Evolutionary conservation across 92 coral and sea anemone species (phyloP), one percentile per base, ranked within the genome.

Genomic region (Zoanthus solanderi): DNA sequence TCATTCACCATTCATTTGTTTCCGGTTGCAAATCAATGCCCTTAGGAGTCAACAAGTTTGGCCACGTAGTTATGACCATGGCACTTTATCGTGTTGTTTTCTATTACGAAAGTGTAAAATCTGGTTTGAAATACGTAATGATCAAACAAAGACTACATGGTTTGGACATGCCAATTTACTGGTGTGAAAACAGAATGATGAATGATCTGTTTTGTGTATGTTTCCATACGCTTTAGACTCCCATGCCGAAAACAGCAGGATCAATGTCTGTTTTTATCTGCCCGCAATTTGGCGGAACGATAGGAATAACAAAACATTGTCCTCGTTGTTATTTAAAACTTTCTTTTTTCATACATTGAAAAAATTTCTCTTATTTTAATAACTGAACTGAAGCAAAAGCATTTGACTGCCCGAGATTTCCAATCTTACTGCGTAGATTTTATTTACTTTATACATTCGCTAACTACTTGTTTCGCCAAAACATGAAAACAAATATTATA

Each of bases 11-110:
- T 66, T 65, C 85, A 66, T 15, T 5, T 28, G 60, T 81, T 81
- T 81, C 85, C 85, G 85, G 75, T 81, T 65, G 42, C 61, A 73
- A 81, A 81, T 65, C 85, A 81, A 63, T 81, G 74, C 85, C 85
- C 85, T 66, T 5, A 81, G 85, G 85, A 81, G 28, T 66, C 58
- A 37, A 31, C 66, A 53, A 28, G 44, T 1, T 81, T 68, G 56
- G 63, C 73, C 85, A 81, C 85, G 74, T 68, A 68, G 32, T 14
- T 23, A n/a, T 34, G 18, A 11, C 23, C 65, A 18, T 31, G 82
- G 68, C 67, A 76, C 50, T 50, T 76, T 34, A 15, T 63, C 65
- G 37, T 7, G 37, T 48, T 45, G 74, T 61, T 42, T 80, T 18
- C 10, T 11, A 63, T 47, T 67, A 44, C 85, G 74, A 80, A 58